Percentiles rank a stretch among this genome's conserved stretches.
Conservation (phyloP, 2,113 vertebrate genomes). For the Donacobius atricapilla region DNA sequence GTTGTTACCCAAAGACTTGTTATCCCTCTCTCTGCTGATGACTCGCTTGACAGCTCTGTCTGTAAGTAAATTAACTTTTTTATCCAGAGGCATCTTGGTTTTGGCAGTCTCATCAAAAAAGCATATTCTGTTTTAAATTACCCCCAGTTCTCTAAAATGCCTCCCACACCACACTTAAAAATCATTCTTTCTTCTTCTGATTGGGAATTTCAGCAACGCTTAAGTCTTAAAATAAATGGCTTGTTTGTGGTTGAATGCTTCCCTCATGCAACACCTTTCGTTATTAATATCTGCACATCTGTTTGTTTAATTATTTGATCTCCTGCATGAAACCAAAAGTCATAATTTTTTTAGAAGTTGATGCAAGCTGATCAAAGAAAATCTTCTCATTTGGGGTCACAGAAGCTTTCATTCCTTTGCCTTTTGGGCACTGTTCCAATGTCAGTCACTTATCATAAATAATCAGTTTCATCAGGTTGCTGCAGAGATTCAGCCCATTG, state of each 20-base stretch:
- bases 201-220: slow-evolving; percentile 57
- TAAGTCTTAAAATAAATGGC: slow-evolving; percentile 67
- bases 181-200: slow-evolving; percentile 62
- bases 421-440: slow-evolving; percentile 44
- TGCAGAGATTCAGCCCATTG: slow-evolving; percentile 34
- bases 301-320: slow-evolving; percentile 58
- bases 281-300: slow-evolving; percentile 62
- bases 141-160: slow-evolving; percentile 49
- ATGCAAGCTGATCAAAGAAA: slow-evolving; percentile 23
- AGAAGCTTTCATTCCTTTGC: slow-evolving; percentile 17
- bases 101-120: slow-evolving; percentile 72
- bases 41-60: slow-evolving; percentile 68
- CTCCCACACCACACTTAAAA: slow-evolving; percentile 57
- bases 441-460: slow-evolving; percentile 67
- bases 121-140: slow-evolving; percentile 69
- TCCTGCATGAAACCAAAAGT: neutral
- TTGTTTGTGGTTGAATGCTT: slow-evolving; percentile 63
- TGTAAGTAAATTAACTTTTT: slow-evolving; percentile 72
- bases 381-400: slow-evolving; percentile 39
- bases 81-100: slow-evolving; percentile 56
- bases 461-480: slow-evolving; percentile 63
- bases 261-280: slow-evolving; percentile 21
- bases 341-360: slow-evolving; percentile 13
- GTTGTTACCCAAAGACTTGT: slow-evolving; percentile 66
- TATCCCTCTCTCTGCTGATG: slow-evolving; percentile 63